Evolutionary conservation across 2,113 vertebrate genomes (phyloP).

Genomic region (Macroglossus sobrinus): DNA sequence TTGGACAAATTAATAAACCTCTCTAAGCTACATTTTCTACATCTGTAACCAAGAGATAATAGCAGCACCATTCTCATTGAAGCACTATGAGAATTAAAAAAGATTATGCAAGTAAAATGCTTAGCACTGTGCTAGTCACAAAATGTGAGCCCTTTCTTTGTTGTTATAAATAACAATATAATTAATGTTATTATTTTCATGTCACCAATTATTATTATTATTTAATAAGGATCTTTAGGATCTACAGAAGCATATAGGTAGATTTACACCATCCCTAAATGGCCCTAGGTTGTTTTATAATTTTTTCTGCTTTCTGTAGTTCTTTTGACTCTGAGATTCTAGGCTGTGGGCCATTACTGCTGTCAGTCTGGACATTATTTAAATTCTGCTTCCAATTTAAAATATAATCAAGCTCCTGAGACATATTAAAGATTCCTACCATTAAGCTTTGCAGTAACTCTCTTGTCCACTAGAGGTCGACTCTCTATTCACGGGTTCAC

Average conservation of each 20-base stretch:
- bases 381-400: neutral
- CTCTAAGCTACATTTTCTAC: neutral
- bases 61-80: neutral
- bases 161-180: neutral
- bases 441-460: conserved; percentile 41
- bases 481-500: neutral
- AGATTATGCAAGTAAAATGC: neutral
- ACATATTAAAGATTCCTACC: neutral
- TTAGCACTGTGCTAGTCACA: neutral
- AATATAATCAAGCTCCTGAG: neutral
- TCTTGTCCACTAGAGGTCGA: conserved; percentile 69
- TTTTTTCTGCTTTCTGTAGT: neutral
- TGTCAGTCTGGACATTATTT: neutral
- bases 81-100: neutral
- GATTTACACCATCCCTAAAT: neutral
- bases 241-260: neutral
- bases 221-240: neutral
- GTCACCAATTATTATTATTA: neutral
- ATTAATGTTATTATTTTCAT: neutral
- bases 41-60: neutral
- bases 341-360: neutral
- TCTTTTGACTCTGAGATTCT: neutral
- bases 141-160: neutral
- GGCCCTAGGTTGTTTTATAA: neutral
- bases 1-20: conserved; percentile 42